phyloP scores from a whole-genome alignment of 2,113 vertebrate species.

The Brachyhypopomus occidentalis region DNA sequence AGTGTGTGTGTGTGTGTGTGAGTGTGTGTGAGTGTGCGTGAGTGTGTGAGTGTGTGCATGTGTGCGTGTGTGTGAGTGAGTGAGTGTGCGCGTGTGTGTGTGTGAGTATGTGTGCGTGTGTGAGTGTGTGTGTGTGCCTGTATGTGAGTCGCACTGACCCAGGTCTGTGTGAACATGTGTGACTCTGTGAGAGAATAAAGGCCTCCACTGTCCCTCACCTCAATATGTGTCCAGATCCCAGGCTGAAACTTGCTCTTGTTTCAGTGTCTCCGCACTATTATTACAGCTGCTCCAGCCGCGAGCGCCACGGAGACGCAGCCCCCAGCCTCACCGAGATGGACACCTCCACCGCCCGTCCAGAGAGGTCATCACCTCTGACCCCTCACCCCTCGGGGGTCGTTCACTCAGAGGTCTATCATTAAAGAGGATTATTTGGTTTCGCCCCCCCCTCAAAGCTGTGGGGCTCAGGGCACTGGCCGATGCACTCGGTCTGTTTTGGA shows the following conservation, averaged over 20 bases:
- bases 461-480: conserved; percentile 66
- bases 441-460: conserved; percentile 41
- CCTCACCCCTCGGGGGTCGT: conserved; percentile 62
- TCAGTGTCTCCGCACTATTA: conserved; percentile 71
- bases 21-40: not conserved
- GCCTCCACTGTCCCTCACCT: conserved; percentile 57
- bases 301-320: conserved; percentile 64
- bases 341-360: conserved; percentile 66
- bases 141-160: not conserved
- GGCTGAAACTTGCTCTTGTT: conserved; percentile 56
- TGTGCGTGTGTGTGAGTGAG: not conserved
- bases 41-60: conserved; percentile 10
- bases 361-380: conserved; percentile 72
- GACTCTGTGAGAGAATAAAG: conserved; percentile 64
- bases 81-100: conserved; percentile 11
- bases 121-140: conserved; percentile 21
- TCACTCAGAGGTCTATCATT: conserved; percentile 69
- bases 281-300: conserved; percentile 76
- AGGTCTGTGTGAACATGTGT: conserved; percentile 5
- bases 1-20: too few species aligned
- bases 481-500: conserved; percentile 72
- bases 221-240: conserved; percentile 49
- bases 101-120: not conserved
- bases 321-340: conserved; percentile 56
- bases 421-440: conserved; percentile 74